Evolutionary conservation across 2,797 vertebrate genomes (phyloP), one percentile per base, ranked within the genome.

Genomic region (Poeciliopsis paucimaculata): DNA sequence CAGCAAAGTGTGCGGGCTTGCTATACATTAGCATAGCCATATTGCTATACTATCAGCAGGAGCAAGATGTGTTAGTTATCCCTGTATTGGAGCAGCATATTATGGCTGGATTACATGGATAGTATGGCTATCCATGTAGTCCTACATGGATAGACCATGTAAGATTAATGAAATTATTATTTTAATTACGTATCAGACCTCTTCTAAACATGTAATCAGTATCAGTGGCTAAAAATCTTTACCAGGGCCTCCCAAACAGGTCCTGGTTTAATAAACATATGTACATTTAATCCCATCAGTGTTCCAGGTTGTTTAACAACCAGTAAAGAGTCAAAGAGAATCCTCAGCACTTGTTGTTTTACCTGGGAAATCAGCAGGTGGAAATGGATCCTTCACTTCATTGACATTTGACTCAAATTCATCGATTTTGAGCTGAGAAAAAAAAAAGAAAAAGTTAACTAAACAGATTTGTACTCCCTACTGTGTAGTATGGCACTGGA

Each of bases 321-420:
- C 66, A 7, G 3, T 16, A 2, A 45, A 76, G 26, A 0, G 5
- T 68, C 68, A 31, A 47, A 77, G 31, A 45, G 5, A 76, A 5
- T 7, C 75, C 49, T 9, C 13, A 16, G 18, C 0, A 31, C 47
- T 11, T 70, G 57, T 28, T 72, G 5, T 78, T 13, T 73, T 95
- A 99, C 98, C 98, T 96, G 98, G 98, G 86, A 99, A 99, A 88
- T 99, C 98, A 7, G 97, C 97, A 10, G 98, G 98, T 55, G 98
- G 98, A 89, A 99, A 99, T 0, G 98, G 98, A 81, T 99, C 98
- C 90, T 99, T 99, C 81, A 99, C 97, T 93, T 99, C 98, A 57
- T 99, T 99, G 79, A 99, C 98, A 13, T 98, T 98, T 39, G 98
- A 98, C 93, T 99, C 98, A 95, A 99, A 99, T 86, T 99, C 98